These are phyloP conservation scores for Aulostomus chinensis DNA, from an alignment of 2,797 vertebrate genomes.

Conservation along the genomic window DNA sequence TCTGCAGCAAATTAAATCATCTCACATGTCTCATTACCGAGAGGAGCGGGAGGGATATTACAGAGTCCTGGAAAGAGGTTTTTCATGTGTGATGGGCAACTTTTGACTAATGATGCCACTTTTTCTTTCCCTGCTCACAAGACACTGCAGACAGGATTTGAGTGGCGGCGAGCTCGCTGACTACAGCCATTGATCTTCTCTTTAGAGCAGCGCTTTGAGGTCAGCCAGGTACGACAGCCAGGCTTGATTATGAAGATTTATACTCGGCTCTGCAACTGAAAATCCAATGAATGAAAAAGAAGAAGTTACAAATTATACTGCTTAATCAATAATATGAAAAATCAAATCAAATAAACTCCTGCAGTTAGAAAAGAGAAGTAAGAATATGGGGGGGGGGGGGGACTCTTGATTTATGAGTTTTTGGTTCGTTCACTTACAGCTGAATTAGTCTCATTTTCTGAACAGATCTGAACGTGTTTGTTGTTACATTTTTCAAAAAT, in stretches of 20 bases:
- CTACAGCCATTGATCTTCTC: slow-evolving; percentile 63
- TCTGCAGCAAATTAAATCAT: slow-evolving; percentile 71
- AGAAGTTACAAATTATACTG: slow-evolving; percentile 22
- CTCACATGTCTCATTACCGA: slow-evolving; percentile 69
- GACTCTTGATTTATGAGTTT: too few species aligned
- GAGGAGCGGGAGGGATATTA: slow-evolving; percentile 43
- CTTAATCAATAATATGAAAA: slow-evolving; percentile 30
- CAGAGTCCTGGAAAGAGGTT: slow-evolving; percentile 31
- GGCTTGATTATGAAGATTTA: slow-evolving; percentile 51
- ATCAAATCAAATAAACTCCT: too few species aligned
- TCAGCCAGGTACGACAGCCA: slow-evolving; percentile 52
- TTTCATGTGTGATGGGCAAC: slow-evolving; percentile 50
- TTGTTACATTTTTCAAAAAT: too few species aligned
- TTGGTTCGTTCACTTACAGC: too few species aligned
- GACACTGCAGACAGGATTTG: slow-evolving; percentile 43
- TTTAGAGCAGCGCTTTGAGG: slow-evolving; percentile 51
- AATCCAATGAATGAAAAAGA: slow-evolving; percentile 37
- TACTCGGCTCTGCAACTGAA: slow-evolving; percentile 13
- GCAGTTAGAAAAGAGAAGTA: too few species aligned
- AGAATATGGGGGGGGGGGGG: too few species aligned
- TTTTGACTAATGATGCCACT: slow-evolving; percentile 41
- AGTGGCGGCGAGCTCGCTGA: slow-evolving; percentile 37
- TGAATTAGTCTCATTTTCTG: too few species aligned
- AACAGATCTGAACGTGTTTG: too few species aligned
- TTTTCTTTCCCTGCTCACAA: slow-evolving; percentile 9